Evolutionary conservation across 2,888 invertebrate species (phyloP).

Genomic region (Melikaiella ostensackeni): DNA sequence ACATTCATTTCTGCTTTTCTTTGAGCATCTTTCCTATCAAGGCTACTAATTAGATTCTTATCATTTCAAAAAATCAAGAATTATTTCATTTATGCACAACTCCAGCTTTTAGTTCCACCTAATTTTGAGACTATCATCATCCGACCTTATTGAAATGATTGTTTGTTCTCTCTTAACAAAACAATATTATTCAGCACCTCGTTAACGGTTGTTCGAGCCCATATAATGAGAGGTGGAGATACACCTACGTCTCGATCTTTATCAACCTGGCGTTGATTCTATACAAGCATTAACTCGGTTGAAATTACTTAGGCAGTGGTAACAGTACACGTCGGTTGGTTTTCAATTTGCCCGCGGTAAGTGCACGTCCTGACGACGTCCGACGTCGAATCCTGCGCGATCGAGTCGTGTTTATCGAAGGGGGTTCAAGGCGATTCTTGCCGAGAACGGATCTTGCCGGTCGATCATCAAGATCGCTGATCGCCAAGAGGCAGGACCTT

Average conservation of each 20-base stretch:
- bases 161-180: constrained; percentile 35
- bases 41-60: constrained; percentile 6
- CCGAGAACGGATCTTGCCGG: constrained; percentile 50
- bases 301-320: constrained; percentile 31
- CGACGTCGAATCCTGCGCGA: constrained; percentile 6
- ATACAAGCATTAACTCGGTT: constrained; percentile 23
- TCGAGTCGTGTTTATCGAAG: constrained; percentile 46
- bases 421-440: constrained; percentile 47
- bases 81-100: background rate
- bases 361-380: constrained; percentile 28
- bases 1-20: too few relatives aligned
- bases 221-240: constrained; percentile 28
- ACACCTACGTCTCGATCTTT: constrained; percentile 38
- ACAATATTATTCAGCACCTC: constrained; percentile 40
- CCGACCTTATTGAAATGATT: constrained; percentile 16
- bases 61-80: constrained; percentile 6
- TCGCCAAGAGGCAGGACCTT: constrained; percentile 63
- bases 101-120: constrained; percentile 16
- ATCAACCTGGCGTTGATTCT: constrained; percentile 19
- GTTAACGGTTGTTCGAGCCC: constrained; percentile 36
- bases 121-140: constrained; percentile 25
- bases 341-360: constrained; percentile 27
- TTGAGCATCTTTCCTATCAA: background rate
- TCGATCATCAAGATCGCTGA: constrained; percentile 64
- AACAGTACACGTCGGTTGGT: constrained; percentile 15